phyloP scores from a whole-genome alignment of 2,888 invertebrate species.

The Ormyrus rosae region DNA sequence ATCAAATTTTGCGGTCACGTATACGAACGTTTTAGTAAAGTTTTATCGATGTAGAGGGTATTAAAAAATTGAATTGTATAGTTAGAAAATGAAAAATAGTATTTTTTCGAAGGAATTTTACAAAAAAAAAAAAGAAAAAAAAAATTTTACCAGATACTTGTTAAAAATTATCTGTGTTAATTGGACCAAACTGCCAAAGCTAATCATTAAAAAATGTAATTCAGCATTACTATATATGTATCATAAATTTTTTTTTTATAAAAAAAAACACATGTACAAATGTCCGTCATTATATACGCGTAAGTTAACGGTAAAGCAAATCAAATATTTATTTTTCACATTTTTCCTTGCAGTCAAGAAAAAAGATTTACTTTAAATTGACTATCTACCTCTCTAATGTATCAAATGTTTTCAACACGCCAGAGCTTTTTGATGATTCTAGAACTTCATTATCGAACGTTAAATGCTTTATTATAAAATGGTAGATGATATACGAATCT shows the following conservation, averaged over 20 bases:
- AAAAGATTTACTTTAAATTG: background rate
- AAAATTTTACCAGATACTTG: background rate
- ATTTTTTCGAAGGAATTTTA: slow-evolving; percentile 12
- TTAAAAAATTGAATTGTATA: no score
- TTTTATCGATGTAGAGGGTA: no score
- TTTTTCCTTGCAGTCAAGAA: background rate
- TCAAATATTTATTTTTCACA: slow-evolving; percentile 11
- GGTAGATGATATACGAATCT: background rate
- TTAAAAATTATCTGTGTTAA: slow-evolving; percentile 46
- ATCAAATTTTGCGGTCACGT: no score
- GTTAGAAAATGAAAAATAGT: background rate
- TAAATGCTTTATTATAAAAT: background rate
- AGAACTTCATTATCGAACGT: background rate
- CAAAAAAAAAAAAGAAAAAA: background rate
- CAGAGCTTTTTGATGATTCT: background rate
- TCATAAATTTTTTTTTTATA: slow-evolving; percentile 1
- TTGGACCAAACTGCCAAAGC: slow-evolving; percentile 55
- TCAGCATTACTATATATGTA: background rate
- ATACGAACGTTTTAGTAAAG: no score
- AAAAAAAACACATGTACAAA: slow-evolving; percentile 26
- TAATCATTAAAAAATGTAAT: slow-evolving; percentile 38
- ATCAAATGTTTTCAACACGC: background rate
- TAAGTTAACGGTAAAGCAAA: background rate
- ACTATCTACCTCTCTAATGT: slow-evolving; percentile 29
- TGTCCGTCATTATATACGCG: background rate